Evolutionary conservation across 2,888 invertebrate genomes (phyloP), one percentile per base, ranked within the genome.

Genomic region (Melanotus villosus): DNA sequence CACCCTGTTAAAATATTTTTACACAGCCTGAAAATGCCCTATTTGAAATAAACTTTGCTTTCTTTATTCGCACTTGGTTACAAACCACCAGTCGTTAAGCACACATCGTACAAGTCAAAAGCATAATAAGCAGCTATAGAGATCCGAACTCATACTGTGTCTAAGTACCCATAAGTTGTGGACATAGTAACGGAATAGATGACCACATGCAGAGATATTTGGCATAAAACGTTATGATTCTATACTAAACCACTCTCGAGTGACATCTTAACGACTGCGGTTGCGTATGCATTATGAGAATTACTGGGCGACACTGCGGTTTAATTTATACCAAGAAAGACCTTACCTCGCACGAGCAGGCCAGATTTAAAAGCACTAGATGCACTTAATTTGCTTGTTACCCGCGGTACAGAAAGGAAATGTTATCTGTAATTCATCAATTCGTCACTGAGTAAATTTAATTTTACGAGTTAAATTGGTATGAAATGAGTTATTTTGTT

Each of bases 201-300:
- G 74, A 73, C 75, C 73, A 64, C 77, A 76, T 73, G 75, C 65
- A 41, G 77, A 38, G 77, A 76, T 78, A 78, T 78, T 78, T 77
- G 76, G 76, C 76, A 75, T 78, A 76, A 78, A 78, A 78, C 73
- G 76, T 77, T 76, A 77, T 75, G 78, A 77, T 77, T 77, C 74
- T 74, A 68, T 71, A 77, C 73, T 78, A 77, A 77, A 78, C 74
- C 77, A 73, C 74, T 78, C 76, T 60, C 68, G 32, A 63, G 69
- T 62, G 78, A 74, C 78, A 77, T 75, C 71, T 77, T 78, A 77
- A 78, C 73, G 73, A 73, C 68, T 60, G 58, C 62, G 41, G 59
- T 62, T 71, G 70, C 62, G 65, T 75, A 74, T 73, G 74, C 71
- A 68, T 75, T 73, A 74, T 71, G 65, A 36, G 56, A 56, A 65